phyloP scores from a whole-genome alignment of 2,797 vertebrate species.

The Crenuchus spilurus region DNA sequence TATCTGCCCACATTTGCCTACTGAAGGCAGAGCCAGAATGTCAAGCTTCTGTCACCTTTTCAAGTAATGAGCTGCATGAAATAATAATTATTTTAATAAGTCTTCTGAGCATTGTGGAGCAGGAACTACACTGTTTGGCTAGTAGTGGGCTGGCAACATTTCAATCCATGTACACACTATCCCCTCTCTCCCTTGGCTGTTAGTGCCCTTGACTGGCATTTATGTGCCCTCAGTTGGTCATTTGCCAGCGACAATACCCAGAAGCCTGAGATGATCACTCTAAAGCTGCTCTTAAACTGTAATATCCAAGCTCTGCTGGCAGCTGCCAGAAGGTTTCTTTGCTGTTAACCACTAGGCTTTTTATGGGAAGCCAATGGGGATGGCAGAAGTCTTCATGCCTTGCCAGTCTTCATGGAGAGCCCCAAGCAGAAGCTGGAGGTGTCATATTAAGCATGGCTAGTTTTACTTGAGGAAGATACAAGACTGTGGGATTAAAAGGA shows the following conservation, averaged over 20 bases:
- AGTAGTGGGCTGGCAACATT: not conserved
- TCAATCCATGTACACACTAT: conserved; percentile 7
- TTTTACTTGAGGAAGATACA: not conserved
- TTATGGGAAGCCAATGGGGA: not conserved
- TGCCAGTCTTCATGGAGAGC: conserved; percentile 16
- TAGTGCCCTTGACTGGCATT: not conserved
- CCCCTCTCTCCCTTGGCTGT: not conserved
- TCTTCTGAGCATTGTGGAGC: not conserved
- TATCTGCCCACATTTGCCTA: conserved; percentile 11
- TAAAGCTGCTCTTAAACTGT: conserved; percentile 31
- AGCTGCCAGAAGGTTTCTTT: conserved; percentile 27
- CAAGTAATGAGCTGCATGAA: not conserved
- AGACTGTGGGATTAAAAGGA: too few species aligned
- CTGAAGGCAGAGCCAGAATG: conserved; percentile 1
- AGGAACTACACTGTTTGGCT: not conserved
- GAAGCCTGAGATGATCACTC: conserved; percentile 9
- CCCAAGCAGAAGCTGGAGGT: not conserved
- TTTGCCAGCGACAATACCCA: conserved; percentile 33
- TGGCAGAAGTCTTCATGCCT: not conserved
- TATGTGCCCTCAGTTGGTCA: conserved; percentile 14
- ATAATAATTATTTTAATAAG: conserved; percentile 7
- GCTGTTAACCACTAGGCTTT: conserved; percentile 3
- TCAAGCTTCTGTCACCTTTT: conserved; percentile 26
- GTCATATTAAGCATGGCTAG: not conserved
- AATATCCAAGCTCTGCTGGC: conserved; percentile 17